These are phyloP conservation scores for Dryoscopus gambensis DNA, from an alignment of 2,113 vertebrate species.

Conservation along the genomic window DNA sequence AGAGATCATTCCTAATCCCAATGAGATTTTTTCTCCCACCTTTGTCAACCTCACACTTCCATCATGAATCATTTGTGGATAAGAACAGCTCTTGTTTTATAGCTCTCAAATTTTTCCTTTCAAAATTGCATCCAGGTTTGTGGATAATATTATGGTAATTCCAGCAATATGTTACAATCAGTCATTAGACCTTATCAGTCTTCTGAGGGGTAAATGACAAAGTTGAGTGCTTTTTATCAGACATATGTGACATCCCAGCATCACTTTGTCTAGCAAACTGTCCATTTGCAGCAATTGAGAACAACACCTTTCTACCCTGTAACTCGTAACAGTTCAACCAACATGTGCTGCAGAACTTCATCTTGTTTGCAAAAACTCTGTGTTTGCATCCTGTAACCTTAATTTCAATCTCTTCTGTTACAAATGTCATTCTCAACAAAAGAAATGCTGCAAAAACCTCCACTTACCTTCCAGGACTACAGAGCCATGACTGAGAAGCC, in stretches of 20 bases:
- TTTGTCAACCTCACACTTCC: not conserved
- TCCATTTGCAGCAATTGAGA: not conserved
- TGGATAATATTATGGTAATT: not conserved
- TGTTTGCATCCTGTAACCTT: not conserved
- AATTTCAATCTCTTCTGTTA: not conserved
- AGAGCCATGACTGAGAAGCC: not conserved
- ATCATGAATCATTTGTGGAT: not conserved
- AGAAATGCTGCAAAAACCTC: not conserved
- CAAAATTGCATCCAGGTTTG: not conserved
- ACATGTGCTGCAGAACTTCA: not conserved
- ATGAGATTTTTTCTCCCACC: not conserved
- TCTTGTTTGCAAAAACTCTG: not conserved
- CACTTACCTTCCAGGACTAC: not conserved
- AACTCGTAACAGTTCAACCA: not conserved
- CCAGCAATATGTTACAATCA: not conserved
- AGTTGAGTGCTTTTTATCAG: not conserved
- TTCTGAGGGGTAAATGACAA: not conserved
- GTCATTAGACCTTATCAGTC: not conserved
- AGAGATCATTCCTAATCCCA: not conserved
- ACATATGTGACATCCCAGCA: not conserved
- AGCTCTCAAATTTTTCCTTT: not conserved
- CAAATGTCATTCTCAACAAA: not conserved
- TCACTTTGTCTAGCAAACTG: not conserved
- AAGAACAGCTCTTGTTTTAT: not conserved
- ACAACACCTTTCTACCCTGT: not conserved